phyloP scores from a whole-genome alignment of 2,888 invertebrate species.

The Tuta absoluta region DNA sequence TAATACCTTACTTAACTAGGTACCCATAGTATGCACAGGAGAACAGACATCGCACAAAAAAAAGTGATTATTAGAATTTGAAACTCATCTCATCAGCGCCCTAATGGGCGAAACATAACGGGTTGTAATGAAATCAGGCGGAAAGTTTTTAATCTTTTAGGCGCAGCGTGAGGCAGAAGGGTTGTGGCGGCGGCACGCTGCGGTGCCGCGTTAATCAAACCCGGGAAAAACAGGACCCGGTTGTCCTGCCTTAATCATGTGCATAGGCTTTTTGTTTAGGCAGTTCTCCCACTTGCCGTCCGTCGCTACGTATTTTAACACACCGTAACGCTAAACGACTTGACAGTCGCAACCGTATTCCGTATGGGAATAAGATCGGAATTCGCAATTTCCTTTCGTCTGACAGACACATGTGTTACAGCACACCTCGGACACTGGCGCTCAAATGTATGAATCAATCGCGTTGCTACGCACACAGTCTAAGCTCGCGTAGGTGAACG shows the following conservation, averaged over 20 bases:
- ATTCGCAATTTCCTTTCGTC: too few relatives aligned
- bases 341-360: too few relatives aligned
- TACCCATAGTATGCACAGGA: not conserved
- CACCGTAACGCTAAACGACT: too few relatives aligned
- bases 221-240: conserved; percentile 32
- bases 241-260: conserved; percentile 31
- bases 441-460: too few relatives aligned
- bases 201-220: conserved; percentile 45
- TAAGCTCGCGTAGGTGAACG: too few relatives aligned
- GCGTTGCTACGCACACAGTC: too few relatives aligned
- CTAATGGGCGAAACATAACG: not conserved
- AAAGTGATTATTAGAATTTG: not conserved
- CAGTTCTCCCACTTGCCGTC: not conserved
- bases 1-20: too few relatives aligned
- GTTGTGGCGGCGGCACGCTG: conserved; percentile 42
- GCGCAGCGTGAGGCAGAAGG: conserved; percentile 62
- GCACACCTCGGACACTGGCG: too few relatives aligned
- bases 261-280: conserved; percentile 2
- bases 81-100: conserved; percentile 11
- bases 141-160: conserved; percentile 44
- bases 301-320: too few relatives aligned
- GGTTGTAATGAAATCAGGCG: conserved; percentile 11
- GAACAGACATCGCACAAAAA: not conserved
- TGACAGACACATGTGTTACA: too few relatives aligned
- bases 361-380: too few relatives aligned